These are phyloP conservation scores for Rambutsinella grinnellia DNA, from an alignment of 2,888 invertebrate species.

Conservation along the genomic window DNA sequence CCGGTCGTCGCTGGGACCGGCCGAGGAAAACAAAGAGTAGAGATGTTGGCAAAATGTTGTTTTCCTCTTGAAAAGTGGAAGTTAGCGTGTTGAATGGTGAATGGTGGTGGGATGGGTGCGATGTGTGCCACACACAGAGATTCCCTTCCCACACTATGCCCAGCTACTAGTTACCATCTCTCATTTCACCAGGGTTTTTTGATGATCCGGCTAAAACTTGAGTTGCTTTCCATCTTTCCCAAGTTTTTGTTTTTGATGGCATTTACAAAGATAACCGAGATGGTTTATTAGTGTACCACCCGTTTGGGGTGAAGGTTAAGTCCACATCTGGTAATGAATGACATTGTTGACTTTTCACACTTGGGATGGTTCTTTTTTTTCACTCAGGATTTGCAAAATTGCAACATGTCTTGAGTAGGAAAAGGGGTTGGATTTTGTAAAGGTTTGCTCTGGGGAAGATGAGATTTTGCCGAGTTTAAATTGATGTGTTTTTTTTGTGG, in stretches of 20 bases:
- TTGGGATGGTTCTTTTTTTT: neutral
- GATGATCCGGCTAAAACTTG: too few species aligned
- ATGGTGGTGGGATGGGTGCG: constrained; percentile 54
- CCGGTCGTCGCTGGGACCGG: constrained; percentile 32
- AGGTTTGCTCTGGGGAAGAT: neutral
- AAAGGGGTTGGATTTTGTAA: constrained; percentile 22
- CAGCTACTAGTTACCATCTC: constrained; percentile 45
- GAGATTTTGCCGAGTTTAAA: neutral
- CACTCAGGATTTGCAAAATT: neutral
- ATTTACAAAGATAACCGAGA: too few species aligned
- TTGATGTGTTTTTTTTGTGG: neutral
- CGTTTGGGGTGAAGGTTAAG: too few species aligned
- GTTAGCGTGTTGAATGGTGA: constrained; percentile 52
- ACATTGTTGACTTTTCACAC: neutral
- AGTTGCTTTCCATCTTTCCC: neutral
- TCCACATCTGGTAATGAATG: too few species aligned
- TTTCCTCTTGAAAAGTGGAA: constrained; percentile 39
- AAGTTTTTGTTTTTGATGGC: neutral
- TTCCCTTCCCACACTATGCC: constrained; percentile 58
- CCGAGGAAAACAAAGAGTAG: neutral
- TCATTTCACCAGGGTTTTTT: constrained; percentile 35
- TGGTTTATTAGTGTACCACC: too few species aligned
- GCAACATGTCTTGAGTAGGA: constrained; percentile 2
- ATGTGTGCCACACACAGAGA: constrained; percentile 56
- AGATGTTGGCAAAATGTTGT: constrained; percentile 47